These are phyloP conservation scores for Melanotaenia trifasciata DNA, from an alignment of 2,797 vertebrate genomes.

Conservation along the genomic window DNA sequence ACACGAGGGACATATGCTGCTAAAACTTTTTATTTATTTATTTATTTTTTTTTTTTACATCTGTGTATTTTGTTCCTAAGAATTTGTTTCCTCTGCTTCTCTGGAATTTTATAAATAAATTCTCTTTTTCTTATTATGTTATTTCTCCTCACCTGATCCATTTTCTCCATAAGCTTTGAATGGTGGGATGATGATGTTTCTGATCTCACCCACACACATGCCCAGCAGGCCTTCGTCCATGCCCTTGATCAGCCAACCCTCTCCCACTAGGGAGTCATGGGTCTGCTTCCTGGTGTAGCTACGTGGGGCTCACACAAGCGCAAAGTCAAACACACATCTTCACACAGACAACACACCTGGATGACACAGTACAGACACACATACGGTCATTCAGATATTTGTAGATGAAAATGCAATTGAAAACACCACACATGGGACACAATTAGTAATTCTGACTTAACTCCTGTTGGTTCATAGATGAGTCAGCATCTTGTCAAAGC, in stretches of 20 bases:
- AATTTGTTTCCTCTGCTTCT: background rate
- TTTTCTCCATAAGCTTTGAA: conserved; percentile 96
- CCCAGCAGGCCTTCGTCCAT: conserved; percentile 94
- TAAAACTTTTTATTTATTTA: background rate
- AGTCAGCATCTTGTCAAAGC: background rate
- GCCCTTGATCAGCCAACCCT: conserved; percentile 94
- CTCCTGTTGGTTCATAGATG: background rate
- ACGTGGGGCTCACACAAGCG: conserved; percentile 73
- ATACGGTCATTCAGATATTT: conserved; percentile 31
- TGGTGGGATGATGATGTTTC: conserved; percentile 91
- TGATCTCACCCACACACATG: conserved; percentile 96
- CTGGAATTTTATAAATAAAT: background rate
- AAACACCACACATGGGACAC: background rate
- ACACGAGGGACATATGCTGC: background rate
- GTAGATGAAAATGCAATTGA: background rate
- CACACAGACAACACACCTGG: conserved; percentile 67
- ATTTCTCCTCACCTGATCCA: conserved; percentile 88
- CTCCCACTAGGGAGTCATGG: conserved; percentile 90
- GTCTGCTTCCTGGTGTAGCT: conserved; percentile 91
- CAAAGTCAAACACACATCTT: conserved; percentile 76
- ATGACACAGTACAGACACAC: conserved; percentile 63
- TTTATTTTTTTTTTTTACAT: background rate
- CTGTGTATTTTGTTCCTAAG: background rate
- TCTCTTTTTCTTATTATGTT: background rate
- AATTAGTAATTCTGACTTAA: background rate